Base-by-base conservation (phyloP, 2,888 invertebrate species). In the Lasioglossum oenotherae region DNA sequence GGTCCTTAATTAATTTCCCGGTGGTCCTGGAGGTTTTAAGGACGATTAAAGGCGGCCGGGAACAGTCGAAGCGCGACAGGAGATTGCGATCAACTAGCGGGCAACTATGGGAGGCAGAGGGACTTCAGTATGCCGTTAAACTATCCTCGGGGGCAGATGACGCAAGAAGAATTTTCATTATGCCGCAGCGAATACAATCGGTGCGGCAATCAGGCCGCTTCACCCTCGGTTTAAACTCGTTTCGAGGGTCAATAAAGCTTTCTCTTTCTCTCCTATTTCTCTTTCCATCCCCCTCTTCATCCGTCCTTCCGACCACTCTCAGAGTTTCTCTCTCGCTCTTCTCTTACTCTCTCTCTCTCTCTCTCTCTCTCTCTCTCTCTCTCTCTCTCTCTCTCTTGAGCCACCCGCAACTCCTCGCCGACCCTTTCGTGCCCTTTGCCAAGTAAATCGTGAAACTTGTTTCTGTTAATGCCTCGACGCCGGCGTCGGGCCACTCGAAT, bases 81-180 rank as follows among this genome's bases (percentile, higher is more conserved):
- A 46, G 82, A 79, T 77, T 16, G 79, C 81, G 84, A 84, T 87
- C 72, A 67, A 78, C 71, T 64, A 44, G 49, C 84, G 64, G 35
- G n/a, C 79, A 78, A 79, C 78, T 81, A 79, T 49, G 60, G 16
- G 75, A 14, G 72, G 57, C 57, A 60, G 19, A 60, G 73, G 78
- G 80, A 74, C 78, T 84, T 81, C 71, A 44, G 78, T 75, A 64
- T 75, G 76, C 81, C 82, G 81, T 90, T 82, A 74, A 89, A 88
- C 78, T 83, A 88, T 88, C 78, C 81, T 82, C 76, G 74, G 74
- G 82, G 83, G 80, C 85, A 82, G 89, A 89, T 88, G 89, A 88
- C 88, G 84, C 91, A 88, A 85, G 89, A 90, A 90, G 91, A 90
- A 90, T 90, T 91, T 87, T 91, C 88, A 91, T 90, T 90, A 88